These are phyloP conservation scores for Habropoda laboriosa DNA, from an alignment of 1,140 invertebrate genomes.

Conservation along the genomic window DNA sequence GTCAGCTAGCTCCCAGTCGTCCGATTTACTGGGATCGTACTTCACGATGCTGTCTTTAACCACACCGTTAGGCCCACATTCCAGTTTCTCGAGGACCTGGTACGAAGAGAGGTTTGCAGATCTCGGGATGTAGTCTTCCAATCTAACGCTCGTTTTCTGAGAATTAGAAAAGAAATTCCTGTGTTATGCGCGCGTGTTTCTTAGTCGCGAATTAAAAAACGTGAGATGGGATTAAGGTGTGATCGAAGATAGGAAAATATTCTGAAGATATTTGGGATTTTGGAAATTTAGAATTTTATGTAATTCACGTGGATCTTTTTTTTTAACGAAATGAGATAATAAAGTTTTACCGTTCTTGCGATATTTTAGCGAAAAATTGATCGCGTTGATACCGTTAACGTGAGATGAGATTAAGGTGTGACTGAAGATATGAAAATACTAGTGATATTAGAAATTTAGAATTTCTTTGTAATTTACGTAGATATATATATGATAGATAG, in stretches of 20 bases:
- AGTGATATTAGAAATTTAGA: too few relatives aligned
- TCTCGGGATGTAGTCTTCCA: constrained; percentile 78
- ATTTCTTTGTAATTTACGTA: too few relatives aligned
- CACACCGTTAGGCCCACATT: constrained; percentile 57
- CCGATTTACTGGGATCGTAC: constrained; percentile 78
- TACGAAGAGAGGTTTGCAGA: constrained; percentile 77
- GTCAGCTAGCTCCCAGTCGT: constrained; percentile 79
- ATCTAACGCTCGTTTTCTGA: constrained; percentile 63
- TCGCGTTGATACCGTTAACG: too few relatives aligned
- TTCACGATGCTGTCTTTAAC: constrained; percentile 69
- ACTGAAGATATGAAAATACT: too few relatives aligned
- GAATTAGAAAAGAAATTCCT: constrained; percentile 33
- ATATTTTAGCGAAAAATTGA: too few relatives aligned
- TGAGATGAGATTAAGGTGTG: background rate
- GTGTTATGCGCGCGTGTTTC: background rate
- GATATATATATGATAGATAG: too few relatives aligned
- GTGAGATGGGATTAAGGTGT: background rate
- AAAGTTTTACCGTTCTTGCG: too few relatives aligned
- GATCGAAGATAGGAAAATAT: too few relatives aligned
- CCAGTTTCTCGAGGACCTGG: constrained; percentile 73
- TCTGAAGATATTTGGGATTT: too few relatives aligned
- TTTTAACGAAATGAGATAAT: too few relatives aligned
- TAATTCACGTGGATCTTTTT: too few relatives aligned
- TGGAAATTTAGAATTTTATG: too few relatives aligned
- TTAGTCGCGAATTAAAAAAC: background rate